Evolutionary conservation across 2,797 vertebrate species (phyloP).

Genomic region (Tauraco hartlaubi): DNA sequence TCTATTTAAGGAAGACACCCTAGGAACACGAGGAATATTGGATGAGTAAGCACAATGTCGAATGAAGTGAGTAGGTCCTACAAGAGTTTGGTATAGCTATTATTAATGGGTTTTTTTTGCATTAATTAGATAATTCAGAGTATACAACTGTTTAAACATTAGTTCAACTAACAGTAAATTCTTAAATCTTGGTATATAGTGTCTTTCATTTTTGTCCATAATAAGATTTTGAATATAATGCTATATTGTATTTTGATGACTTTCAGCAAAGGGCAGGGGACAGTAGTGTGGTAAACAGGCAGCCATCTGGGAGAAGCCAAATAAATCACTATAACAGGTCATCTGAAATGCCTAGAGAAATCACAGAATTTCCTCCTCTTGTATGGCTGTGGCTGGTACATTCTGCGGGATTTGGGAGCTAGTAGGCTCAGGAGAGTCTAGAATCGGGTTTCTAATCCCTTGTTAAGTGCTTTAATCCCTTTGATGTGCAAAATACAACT

Average conservation of each 20-base stretch:
- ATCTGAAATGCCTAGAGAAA: neutral
- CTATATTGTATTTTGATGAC: neutral
- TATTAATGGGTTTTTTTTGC: neutral
- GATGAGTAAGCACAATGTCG: neutral
- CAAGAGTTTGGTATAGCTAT: neutral
- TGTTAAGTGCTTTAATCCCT: slow-evolving; percentile 22
- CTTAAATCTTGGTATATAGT: neutral
- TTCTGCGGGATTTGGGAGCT: neutral
- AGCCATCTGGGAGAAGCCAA: neutral
- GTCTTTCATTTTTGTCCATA: neutral
- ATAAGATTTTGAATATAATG: neutral
- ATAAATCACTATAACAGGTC: neutral
- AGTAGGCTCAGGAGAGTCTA: neutral
- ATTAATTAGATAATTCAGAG: neutral
- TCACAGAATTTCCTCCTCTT: neutral
- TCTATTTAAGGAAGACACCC: neutral
- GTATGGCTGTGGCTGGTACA: neutral
- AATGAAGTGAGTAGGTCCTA: neutral
- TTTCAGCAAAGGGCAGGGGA: neutral
- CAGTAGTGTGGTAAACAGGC: neutral
- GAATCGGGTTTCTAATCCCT: slow-evolving; percentile 37
- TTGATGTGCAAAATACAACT: slow-evolving; percentile 39
- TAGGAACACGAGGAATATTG: neutral
- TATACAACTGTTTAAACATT: neutral
- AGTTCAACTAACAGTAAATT: neutral